phyloP scores from a whole-genome alignment of 2,797 vertebrate species.

The Pangasius larnaudii region DNA sequence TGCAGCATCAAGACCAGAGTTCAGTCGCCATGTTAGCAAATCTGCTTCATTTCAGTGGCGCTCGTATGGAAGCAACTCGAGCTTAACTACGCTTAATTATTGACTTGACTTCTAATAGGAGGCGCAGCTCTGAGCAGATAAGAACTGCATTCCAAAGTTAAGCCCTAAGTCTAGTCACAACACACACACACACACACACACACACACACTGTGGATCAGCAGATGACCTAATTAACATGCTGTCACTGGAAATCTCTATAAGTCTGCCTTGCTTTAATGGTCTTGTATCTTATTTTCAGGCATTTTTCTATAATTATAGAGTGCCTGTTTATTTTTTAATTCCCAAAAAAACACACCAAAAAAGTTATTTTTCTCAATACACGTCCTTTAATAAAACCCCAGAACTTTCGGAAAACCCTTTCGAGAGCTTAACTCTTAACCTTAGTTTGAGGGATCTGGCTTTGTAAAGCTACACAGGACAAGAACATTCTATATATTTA shows the following conservation, averaged over 20 bases:
- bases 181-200: conserved; percentile 35
- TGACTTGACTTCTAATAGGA: conserved; percentile 70
- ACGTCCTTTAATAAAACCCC: neutral
- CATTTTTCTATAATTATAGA: neutral
- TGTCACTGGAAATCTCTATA: conserved; percentile 40
- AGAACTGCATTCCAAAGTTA: conserved; percentile 72
- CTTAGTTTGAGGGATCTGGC: neutral
- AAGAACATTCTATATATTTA: no score
- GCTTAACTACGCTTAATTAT: conserved; percentile 67
- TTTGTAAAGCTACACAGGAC: neutral
- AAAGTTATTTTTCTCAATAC: neutral
- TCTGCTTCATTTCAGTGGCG: conserved; percentile 73
- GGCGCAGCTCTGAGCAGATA: conserved; percentile 71
- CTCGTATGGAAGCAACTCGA: conserved; percentile 62
- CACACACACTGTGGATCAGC: conserved; percentile 58
- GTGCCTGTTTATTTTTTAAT: neutral
- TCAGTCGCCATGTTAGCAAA: conserved; percentile 73
- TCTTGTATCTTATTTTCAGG: neutral
- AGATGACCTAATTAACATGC: conserved; percentile 67
- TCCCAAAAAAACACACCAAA: neutral
- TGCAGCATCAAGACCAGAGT: conserved; percentile 68
- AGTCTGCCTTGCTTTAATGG: neutral
- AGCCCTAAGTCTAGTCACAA: conserved; percentile 63
- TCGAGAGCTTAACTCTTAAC: neutral
- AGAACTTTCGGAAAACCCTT: neutral